These are phyloP conservation scores for Manis javanica DNA, from an alignment of 2,797 vertebrate genomes.

Conservation along the genomic window DNA sequence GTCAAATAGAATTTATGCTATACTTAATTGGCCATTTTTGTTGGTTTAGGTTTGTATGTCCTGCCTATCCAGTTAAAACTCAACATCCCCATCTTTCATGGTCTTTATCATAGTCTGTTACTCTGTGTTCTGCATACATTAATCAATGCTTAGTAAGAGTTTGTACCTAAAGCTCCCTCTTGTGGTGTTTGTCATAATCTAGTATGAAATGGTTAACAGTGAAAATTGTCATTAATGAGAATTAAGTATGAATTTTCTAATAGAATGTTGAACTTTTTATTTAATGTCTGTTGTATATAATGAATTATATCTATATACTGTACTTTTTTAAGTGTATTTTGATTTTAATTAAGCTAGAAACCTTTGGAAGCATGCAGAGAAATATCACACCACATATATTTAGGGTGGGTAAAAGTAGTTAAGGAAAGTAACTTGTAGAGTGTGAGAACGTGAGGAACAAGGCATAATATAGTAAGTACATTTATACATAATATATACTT, in stretches of 20 bases:
- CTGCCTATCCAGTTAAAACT: neutral
- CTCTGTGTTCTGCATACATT: neutral
- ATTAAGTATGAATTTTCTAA: neutral
- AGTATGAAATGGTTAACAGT: constrained; percentile 14
- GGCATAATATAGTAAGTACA: neutral
- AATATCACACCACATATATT: neutral
- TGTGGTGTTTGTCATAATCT: constrained; percentile 5
- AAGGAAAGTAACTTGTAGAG: neutral
- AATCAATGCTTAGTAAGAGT: neutral
- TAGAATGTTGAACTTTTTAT: neutral
- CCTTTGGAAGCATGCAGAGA: neutral
- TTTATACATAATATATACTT: too few relatives aligned
- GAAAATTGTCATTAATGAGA: constrained; percentile 12
- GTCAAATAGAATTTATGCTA: neutral
- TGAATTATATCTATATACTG: neutral
- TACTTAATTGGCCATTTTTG: neutral
- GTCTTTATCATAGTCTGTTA: neutral
- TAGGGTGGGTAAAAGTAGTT: neutral
- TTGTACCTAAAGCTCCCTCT: constrained; percentile 43
- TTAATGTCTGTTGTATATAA: neutral
- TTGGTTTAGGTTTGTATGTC: neutral
- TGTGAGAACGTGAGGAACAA: neutral
- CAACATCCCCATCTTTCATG: neutral
- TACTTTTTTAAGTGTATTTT: neutral
- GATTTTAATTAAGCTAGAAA: constrained; percentile 12